A percentile compares a stretch with the other conserved stretches of the same genome.
These are phyloP conservation scores for Poecilia latipinna DNA, from an alignment of 2,113 vertebrate genomes.

Conservation along the genomic window DNA sequence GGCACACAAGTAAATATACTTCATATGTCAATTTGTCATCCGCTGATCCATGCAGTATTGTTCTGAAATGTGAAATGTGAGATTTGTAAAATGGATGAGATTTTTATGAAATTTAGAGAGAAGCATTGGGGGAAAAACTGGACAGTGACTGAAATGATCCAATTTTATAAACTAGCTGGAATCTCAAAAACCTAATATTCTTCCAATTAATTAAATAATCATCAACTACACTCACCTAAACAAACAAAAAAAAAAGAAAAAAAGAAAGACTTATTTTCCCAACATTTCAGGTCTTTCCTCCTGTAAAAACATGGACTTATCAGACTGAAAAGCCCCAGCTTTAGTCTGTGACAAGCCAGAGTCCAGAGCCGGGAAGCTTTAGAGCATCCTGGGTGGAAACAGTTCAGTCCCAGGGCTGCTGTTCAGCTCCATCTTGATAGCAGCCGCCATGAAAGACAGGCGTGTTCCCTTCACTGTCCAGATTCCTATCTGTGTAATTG, in stretches of 20 bases:
- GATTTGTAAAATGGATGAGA: background rate
- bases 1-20: too few species aligned
- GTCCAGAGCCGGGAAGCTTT: slow-evolving; percentile 8
- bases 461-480: slow-evolving; percentile 60
- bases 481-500: slow-evolving; percentile 75
- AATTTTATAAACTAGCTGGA: background rate
- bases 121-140: background rate
- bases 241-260: too few species aligned
- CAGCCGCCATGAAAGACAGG: slow-evolving; percentile 52
- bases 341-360: background rate
- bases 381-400: slow-evolving; percentile 11
- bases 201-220: too few species aligned
- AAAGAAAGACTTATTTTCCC: background rate
- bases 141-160: background rate
- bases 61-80: too few species aligned
- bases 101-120: background rate
- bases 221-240: too few species aligned
- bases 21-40: too few species aligned
- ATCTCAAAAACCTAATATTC: background rate
- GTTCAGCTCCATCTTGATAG: slow-evolving; percentile 62
- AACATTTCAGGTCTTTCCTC: too few species aligned
- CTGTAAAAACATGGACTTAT: background rate
- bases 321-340: background rate
- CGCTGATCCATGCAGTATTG: too few species aligned
- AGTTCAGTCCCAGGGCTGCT: slow-evolving; percentile 21